phyloP scores from a whole-genome alignment of 2,797 vertebrate genomes.

The Fringilla coelebs region DNA sequence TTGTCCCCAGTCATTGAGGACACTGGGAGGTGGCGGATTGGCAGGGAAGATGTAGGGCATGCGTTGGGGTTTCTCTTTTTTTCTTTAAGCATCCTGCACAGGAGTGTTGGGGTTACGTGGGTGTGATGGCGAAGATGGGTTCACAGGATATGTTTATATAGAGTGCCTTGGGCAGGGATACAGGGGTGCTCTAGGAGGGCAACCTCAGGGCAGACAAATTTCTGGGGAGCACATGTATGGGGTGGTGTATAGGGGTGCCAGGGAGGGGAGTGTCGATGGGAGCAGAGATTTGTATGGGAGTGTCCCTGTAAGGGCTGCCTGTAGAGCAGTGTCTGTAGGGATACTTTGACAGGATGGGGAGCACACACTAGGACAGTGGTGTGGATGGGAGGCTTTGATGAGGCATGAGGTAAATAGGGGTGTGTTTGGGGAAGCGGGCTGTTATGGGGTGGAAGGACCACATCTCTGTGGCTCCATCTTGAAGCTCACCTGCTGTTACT shows the following conservation, averaged over 20 bases:
- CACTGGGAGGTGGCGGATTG: background rate
- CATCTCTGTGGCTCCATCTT: background rate
- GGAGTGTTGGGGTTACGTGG: background rate
- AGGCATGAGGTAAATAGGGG: fast-evolving
- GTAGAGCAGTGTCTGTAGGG: background rate
- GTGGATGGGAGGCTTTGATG: background rate
- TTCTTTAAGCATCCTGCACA: background rate
- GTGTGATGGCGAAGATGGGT: background rate
- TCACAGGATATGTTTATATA: fast-evolving
- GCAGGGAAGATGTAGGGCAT: background rate
- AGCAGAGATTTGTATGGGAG: background rate
- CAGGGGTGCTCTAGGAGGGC: background rate
- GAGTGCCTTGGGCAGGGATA: background rate
- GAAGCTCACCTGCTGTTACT: background rate
- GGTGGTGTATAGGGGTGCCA: background rate
- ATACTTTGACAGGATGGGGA: background rate
- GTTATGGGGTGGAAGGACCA: background rate
- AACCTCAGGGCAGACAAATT: background rate
- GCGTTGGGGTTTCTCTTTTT: background rate
- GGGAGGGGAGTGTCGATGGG: background rate
- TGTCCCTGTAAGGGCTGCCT: background rate
- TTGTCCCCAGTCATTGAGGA: fast-evolving
- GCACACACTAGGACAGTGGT: background rate
- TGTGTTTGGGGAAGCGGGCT: background rate
- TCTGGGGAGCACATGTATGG: background rate